These are phyloP conservation scores for Teleogryllus occipitalis DNA, from an alignment of 1,140 invertebrate species.

Conservation along the genomic window DNA sequence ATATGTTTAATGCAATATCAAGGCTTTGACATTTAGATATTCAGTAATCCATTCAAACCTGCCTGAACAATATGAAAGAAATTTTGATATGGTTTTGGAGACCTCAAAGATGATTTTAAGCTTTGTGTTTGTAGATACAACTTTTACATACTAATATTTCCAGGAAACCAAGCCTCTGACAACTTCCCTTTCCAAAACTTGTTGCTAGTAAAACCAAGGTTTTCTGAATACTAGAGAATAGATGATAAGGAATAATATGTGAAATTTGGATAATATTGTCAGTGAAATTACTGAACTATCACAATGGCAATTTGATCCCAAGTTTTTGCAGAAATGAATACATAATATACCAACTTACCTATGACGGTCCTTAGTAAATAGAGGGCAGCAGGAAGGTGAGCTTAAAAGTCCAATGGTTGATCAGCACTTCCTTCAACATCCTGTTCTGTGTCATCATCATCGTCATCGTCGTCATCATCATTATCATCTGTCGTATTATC, in stretches of 20 bases:
- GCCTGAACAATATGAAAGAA: too few relatives aligned
- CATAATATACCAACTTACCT: not conserved
- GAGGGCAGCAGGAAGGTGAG: not conserved
- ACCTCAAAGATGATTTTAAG: too few relatives aligned
- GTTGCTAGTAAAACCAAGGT: not conserved
- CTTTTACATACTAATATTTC: too few relatives aligned
- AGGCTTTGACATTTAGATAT: too few relatives aligned
- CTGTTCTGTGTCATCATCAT: constrained; percentile 54
- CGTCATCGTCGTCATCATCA: constrained; percentile 51
- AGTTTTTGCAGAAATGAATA: not conserved
- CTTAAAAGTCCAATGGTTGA: constrained; percentile 65
- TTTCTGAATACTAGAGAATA: not conserved
- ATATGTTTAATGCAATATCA: too few relatives aligned
- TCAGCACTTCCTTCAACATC: constrained; percentile 68
- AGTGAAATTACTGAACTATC: not conserved
- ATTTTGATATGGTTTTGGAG: too few relatives aligned
- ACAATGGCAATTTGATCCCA: not conserved
- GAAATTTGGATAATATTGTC: not conserved
- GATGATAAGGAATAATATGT: not conserved
- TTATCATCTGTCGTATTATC: not conserved
- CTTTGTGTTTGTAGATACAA: too few relatives aligned
- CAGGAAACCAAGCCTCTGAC: too few relatives aligned
- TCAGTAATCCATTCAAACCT: too few relatives aligned
- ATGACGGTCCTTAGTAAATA: not conserved
- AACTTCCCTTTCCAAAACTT: too few relatives aligned